Evolutionary conservation across 1,140 invertebrate genomes (phyloP).

Genomic region (Drosophila parvula): DNA sequence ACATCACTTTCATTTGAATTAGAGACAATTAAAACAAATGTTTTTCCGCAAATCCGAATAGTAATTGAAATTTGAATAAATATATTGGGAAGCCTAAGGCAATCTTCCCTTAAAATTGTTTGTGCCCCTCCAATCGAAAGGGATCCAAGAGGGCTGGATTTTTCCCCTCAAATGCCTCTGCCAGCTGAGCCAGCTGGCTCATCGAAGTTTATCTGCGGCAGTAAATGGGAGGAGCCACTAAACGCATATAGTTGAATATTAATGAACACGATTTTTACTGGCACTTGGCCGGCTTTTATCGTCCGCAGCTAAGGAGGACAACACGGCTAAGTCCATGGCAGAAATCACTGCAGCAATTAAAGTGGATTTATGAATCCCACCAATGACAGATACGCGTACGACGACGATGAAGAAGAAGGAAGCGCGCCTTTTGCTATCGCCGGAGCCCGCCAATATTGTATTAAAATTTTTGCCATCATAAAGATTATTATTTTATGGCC

Average conservation of each 20-base stretch:
- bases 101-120: background rate
- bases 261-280: constrained; percentile 72
- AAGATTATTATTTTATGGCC: constrained; percentile 81
- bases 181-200: constrained; percentile 39
- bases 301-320: constrained; percentile 26
- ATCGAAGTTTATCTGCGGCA: constrained; percentile 52
- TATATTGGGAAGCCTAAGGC: background rate
- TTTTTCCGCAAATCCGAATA: too few species aligned
- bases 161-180: background rate
- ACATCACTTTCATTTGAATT: background rate
- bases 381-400: constrained; percentile 57
- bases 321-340: constrained; percentile 54
- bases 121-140: background rate
- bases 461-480: constrained; percentile 80
- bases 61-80: background rate
- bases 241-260: constrained; percentile 73
- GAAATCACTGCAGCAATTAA: constrained; percentile 82
- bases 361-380: constrained; percentile 76
- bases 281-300: constrained; percentile 69
- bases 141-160: too few species aligned
- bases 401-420: constrained; percentile 13
- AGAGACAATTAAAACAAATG: background rate
- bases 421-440: constrained; percentile 15
- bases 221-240: constrained; percentile 61
- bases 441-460: constrained; percentile 67